Percentiles rank a stretch among this genome's conserved stretches.
These are phyloP conservation scores for Lepidurus packardi DNA, from an alignment of 1,140 invertebrate genomes.

Conservation along the genomic window DNA sequence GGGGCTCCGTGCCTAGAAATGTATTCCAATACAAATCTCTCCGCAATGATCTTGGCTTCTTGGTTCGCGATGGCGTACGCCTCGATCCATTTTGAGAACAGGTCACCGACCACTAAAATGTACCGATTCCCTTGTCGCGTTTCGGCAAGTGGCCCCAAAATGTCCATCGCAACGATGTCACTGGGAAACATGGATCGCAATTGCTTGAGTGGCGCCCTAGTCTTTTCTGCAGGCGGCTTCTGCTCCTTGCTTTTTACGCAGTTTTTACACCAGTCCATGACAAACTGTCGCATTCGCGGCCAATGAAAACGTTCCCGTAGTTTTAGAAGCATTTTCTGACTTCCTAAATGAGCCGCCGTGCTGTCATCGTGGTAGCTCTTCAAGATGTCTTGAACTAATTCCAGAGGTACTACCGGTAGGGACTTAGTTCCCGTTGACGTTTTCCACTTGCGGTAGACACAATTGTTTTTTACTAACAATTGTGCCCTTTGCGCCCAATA, in stretches of 20 bases:
- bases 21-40: constrained; percentile 41
- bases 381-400: no score
- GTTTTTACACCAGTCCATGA: no score
- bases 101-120: constrained; percentile 37
- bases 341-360: no score
- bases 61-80: constrained; percentile 43
- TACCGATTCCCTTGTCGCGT: not conserved
- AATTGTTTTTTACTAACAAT: not conserved
- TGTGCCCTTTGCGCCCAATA: not conserved
- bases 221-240: no score
- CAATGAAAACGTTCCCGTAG: no score
- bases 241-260: no score
- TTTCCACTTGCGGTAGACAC: not conserved
- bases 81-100: constrained; percentile 47
- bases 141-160: not conserved
- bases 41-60: constrained; percentile 42
- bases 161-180: not conserved
- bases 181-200: no score
- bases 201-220: no score
- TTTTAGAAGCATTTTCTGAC: no score
- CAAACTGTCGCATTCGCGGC: no score
- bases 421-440: not conserved
- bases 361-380: no score
- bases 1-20: constrained; percentile 44
- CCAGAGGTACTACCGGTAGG: not conserved